Conservation (phyloP, 2,113 vertebrate species). For the Ia io region DNA sequence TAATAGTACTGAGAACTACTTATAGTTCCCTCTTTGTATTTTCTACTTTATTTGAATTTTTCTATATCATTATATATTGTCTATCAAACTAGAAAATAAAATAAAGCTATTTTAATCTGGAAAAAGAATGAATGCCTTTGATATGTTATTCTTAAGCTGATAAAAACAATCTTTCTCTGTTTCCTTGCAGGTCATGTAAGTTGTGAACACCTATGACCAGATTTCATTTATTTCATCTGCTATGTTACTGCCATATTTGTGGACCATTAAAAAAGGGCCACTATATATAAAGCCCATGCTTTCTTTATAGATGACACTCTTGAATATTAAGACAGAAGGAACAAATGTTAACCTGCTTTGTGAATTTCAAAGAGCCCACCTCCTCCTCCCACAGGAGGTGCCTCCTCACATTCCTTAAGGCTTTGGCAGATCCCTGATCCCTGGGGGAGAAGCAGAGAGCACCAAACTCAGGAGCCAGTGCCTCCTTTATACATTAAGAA, state of each 20-base stretch:
- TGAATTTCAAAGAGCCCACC: constrained; percentile 22
- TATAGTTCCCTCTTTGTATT: background rate
- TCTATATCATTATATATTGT: background rate
- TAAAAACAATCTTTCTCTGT: background rate
- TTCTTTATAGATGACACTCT: background rate
- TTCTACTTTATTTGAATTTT: constrained; percentile 26
- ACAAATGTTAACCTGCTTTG: background rate
- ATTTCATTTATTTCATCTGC: background rate
- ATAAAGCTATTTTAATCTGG: background rate
- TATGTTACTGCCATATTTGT: background rate
- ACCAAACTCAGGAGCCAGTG: constrained; percentile 26
- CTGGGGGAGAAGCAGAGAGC: background rate
- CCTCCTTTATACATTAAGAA: constrained; percentile 34
- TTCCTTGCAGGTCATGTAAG: background rate
- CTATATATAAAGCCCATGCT: background rate
- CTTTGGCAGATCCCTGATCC: constrained; percentile 26
- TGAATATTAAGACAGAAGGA: background rate
- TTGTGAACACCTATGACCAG: background rate
- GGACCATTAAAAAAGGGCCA: background rate
- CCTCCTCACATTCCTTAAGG: constrained; percentile 46
- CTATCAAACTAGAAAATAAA: background rate
- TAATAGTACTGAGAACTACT: background rate
- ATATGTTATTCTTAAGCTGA: background rate
- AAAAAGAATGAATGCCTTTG: background rate
- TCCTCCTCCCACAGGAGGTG: background rate